Base-by-base conservation (phyloP, 1,140 invertebrate genomes). In the Lordiphosa mommai region DNA sequence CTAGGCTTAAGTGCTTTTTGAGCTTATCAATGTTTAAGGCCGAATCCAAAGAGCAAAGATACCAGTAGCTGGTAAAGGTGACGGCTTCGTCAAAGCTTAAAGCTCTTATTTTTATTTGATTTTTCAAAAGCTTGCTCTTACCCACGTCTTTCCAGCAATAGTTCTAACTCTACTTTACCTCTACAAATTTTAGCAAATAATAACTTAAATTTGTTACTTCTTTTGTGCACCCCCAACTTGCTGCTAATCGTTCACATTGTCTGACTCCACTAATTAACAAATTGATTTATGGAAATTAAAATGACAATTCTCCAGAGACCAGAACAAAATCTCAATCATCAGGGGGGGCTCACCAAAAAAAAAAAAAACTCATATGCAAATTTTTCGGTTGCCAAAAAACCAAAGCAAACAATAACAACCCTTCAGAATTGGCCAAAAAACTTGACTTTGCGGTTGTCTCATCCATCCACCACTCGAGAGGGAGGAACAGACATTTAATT, bases 231-330 rank as follows among this genome's bases (percentile, higher is more conserved):
- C 16, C 20, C 10, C 10, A n/a, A 9, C 16, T 3, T 36, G 5
- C 46, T 53, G 53, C 68, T 79, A 72, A 79, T 79, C 73, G 63
- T 50, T 43, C 60, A 5, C 38, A 66, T 72, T 72, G 70, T 72
- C 51, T 53, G 44, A 12, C 14, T 29, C 30, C 67, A 60, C 77
- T 86, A 82, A 86, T 86, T 86, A 86, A 86, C 74, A 80, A 86
- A 86, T 86, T 86, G 82, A 86, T 86, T 86, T 86, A 86, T 86
- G 72, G 59, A 70, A 86, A 86, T 77, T 60, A 82, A 82, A 87
- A 86, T 77, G 69, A 68, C 72, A 86, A 74, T 33, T 84, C 77
- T 61, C 77, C 40, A 23, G 63, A 50, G 77, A 61, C 27, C 23
- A 9, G 3, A 16, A 32, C 29, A 13, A 8, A 3, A 9, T 27